Evolutionary conservation across 2,888 invertebrate species (phyloP), one percentile per base, ranked within the genome.

Genomic region (Brachyptera risi): DNA sequence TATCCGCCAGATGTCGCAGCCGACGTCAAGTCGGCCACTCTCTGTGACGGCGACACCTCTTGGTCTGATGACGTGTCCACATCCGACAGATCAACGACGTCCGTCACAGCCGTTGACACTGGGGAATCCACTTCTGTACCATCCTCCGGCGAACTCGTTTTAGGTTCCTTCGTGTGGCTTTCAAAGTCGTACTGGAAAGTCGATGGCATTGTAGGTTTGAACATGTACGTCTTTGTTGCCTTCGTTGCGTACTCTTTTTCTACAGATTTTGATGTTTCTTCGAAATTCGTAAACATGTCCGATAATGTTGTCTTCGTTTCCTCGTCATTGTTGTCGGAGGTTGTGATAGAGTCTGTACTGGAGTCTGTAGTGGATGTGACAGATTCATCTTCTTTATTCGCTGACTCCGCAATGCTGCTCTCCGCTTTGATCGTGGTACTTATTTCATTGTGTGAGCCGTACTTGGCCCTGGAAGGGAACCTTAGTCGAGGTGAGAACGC

Each of bases 21-120:
- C 59, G 86, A 80, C 2, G 88, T 88, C 59, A 89, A 73, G 71
- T 88, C 87, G 1, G 88, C 87, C 0, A 88, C 86, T 66, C 86
- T 61, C 64, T 63, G 64, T 9, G 63, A 63, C 26, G 63, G 63
- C 19, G 60, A 63, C 23, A 59, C 35, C n/a, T 38, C 38, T 9
- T 64, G 62, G 23, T 60, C 58, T 7, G 21, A 31, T 2, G 47
- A n/a, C 24, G 26, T 27, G 49, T 37, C 42, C 3, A 50, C 26
- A 13, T 49, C 31, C 5, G 15, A 11, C 13, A 38, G 35, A 11
- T 49, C 50, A 3, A 51, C n/a, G 1, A 38, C 35, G 23, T 31
- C 31, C 35, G 35, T 35, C 17, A 31, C 19, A 19, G 60, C 27
- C 4, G 59, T 51, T 1, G 59, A 3, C 27, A 27, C 50, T 21